phyloP scores from a whole-genome alignment of 2,888 invertebrate genomes.

The Blastobasis lacticolella region DNA sequence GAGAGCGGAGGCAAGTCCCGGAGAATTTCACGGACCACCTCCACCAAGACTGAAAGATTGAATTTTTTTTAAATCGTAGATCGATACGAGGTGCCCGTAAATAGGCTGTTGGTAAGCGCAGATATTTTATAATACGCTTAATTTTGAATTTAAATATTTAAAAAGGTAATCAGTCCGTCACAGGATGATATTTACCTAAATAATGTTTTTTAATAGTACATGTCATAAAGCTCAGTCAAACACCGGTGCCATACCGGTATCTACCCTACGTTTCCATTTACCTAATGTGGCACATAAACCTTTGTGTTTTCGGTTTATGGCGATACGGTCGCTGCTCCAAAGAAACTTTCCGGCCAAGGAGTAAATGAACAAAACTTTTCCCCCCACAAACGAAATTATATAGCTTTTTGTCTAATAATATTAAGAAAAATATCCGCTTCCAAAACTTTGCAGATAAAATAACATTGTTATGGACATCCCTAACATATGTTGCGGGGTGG shows the following conservation, averaged over 20 bases:
- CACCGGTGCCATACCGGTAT: slow-evolving; percentile 32
- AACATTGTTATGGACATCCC: no score
- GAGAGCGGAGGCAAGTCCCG: no score
- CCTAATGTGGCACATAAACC: slow-evolving; percentile 62
- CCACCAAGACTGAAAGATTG: no score
- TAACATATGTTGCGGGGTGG: no score
- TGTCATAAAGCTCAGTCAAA: slow-evolving; percentile 43
- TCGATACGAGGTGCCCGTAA: no score
- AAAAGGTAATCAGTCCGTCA: no score
- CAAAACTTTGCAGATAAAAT: slow-evolving; percentile 16
- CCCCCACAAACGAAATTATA: slow-evolving; percentile 34
- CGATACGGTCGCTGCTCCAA: slow-evolving; percentile 35
- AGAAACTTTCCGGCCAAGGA: slow-evolving; percentile 15
- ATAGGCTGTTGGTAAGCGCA: no score
- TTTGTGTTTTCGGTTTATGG: slow-evolving; percentile 61
- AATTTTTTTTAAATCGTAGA: no score
- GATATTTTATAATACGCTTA: no score
- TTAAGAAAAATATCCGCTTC: slow-evolving; percentile 27
- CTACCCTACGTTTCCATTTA: slow-evolving; percentile 57
- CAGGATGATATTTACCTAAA: no score
- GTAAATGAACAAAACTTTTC: slow-evolving; percentile 37
- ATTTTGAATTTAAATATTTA: no score
- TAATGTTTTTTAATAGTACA: neutral
- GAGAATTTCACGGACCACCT: no score
- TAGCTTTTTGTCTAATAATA: slow-evolving; percentile 39